phyloP scores from a whole-genome alignment of 2,113 vertebrate species.

The Gnathonemus longibarbis region DNA sequence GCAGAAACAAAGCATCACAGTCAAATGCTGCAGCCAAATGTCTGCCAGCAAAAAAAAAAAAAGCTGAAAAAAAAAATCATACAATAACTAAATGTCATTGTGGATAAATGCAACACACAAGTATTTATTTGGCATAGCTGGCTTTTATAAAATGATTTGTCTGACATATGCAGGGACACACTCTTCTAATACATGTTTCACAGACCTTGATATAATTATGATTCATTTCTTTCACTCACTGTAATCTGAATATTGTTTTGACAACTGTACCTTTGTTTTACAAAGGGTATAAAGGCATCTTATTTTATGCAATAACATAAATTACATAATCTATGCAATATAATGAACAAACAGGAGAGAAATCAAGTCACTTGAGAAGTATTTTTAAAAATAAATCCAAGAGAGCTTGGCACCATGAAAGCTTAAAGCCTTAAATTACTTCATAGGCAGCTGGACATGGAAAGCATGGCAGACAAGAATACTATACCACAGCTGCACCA shows the following conservation, averaged over 20 bases:
- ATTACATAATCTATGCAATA: background rate
- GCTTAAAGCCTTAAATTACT: constrained; percentile 26
- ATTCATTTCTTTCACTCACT: background rate
- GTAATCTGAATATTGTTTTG: background rate
- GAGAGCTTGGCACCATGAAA: constrained; percentile 10
- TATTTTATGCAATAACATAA: background rate
- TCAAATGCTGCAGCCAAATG: background rate
- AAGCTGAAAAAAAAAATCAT: background rate
- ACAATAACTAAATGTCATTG: background rate
- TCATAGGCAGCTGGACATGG: constrained; percentile 20
- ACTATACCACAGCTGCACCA: background rate
- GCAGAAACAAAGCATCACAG: background rate
- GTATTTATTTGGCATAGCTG: background rate
- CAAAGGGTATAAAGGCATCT: background rate
- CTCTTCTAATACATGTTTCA: background rate
- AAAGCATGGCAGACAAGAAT: background rate
- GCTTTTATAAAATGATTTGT: background rate
- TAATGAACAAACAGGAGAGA: background rate
- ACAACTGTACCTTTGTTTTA: background rate
- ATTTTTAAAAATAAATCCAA: constrained; percentile 24
- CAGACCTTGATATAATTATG: background rate
- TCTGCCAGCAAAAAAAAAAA: background rate
- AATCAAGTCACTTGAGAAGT: background rate
- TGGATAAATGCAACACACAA: background rate
- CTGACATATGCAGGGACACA: background rate